phyloP scores from a whole-genome alignment of 2,888 invertebrate genomes.

The Cheilosia urbana region DNA sequence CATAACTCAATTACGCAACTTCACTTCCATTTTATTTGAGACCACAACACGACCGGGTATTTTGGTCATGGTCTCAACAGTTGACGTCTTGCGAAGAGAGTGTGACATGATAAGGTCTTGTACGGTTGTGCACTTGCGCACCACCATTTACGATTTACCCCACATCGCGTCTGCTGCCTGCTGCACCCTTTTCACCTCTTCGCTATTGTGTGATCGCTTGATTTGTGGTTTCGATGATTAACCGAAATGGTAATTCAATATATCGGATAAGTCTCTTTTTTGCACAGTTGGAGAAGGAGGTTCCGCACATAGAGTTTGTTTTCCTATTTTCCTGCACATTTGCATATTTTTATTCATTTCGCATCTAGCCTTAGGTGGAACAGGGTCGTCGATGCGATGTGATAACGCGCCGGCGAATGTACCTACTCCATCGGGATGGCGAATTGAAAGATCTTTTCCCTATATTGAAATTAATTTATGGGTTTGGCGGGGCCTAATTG shows the following conservation, averaged over 20 bases:
- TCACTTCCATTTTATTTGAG: constrained; percentile 34
- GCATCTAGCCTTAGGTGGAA: constrained; percentile 37
- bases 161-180: constrained; percentile 18
- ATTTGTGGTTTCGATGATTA: constrained; percentile 72
- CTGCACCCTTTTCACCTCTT: constrained; percentile 51
- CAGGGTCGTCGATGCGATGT: constrained; percentile 63
- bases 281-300: constrained; percentile 5
- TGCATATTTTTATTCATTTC: constrained; percentile 63
- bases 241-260: constrained; percentile 68
- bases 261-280: constrained; percentile 42
- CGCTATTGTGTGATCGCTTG: constrained; percentile 40
- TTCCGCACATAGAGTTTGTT: constrained; percentile 27
- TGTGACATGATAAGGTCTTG: constrained; percentile 73
- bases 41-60: constrained; percentile 51
- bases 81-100: constrained; percentile 49
- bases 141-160: constrained; percentile 7
- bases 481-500: constrained; percentile 70
- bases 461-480: constrained; percentile 68
- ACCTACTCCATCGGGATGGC: neutral
- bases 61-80: constrained; percentile 69
- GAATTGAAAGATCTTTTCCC: constrained; percentile 46
- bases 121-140: constrained; percentile 58
- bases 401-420: constrained; percentile 37
- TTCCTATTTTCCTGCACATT: constrained; percentile 50
- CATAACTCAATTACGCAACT: constrained; percentile 56